These are phyloP conservation scores for Lucifuga dentata DNA, from an alignment of 2,113 vertebrate genomes.

Conservation along the genomic window DNA sequence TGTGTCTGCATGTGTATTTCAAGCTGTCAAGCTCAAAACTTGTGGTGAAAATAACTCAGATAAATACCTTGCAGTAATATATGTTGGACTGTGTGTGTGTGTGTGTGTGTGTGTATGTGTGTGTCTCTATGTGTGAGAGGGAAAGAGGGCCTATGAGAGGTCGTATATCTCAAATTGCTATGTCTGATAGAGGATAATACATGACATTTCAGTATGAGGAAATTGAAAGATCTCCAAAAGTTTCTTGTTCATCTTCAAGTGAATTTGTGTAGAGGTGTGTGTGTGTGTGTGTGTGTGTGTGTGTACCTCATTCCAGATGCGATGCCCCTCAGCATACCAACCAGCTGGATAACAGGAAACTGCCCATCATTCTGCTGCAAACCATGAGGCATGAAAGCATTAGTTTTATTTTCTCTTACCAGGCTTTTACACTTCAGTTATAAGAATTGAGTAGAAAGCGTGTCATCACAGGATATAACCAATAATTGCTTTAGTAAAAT, in stretches of 20 bases:
- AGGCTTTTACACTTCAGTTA: constrained; percentile 24
- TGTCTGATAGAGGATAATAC: constrained; percentile 4
- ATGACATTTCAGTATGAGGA: constrained; percentile 27
- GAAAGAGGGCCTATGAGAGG: neutral
- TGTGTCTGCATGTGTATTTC: neutral
- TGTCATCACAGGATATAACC: too few species aligned
- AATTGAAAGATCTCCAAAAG: constrained; percentile 20
- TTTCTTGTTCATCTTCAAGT: constrained; percentile 16
- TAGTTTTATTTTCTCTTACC: constrained; percentile 39
- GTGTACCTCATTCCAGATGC: constrained; percentile 92
- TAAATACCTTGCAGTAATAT: constrained; percentile 11
- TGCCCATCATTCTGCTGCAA: constrained; percentile 96
- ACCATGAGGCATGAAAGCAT: constrained; percentile 40
- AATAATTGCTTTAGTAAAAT: too few species aligned
- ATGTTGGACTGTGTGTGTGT: neutral
- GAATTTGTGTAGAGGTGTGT: constrained; percentile 16
- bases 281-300: constrained; percentile 29
- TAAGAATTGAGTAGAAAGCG: constrained; percentile 14
- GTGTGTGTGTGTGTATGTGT: constrained; percentile 1
- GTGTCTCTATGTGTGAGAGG: neutral
- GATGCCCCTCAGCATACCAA: constrained; percentile 96
- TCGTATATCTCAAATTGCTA: constrained; percentile 14
- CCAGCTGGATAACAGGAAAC: constrained; percentile 96
- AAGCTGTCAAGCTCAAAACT: constrained; percentile 11
- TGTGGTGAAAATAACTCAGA: constrained; percentile 4